Base-by-base conservation (phyloP, 2,113 vertebrate genomes). In the Nansenia antarctica region DNA sequence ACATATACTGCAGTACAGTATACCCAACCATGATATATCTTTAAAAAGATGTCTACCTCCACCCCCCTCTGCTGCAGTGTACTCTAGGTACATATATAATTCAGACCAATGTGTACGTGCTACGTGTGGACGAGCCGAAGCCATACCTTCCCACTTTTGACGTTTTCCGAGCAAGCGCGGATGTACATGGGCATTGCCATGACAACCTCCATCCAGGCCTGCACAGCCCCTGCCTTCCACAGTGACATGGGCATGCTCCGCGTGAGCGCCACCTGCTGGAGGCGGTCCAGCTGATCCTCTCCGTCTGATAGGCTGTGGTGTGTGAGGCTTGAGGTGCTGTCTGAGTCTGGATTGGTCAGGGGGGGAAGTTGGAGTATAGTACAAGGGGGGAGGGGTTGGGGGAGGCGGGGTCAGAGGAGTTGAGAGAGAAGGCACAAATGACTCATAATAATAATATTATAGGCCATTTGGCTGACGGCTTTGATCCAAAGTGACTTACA, bases 251-350 rank as follows among this genome's bases (percentile, higher is more conserved):
- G 89, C 0, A 81, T 90, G 72, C 75, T 86, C 63, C 90, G 66
- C 24, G 85, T 76, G 32, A 90, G 67, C 86, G 94, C 93, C 32
- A 90, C 93, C 72, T 95, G 93, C 85, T 94, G 93, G 69, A 94
- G 90, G 67, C 93, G 90, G 79, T 95, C 94, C 86, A 88, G 68
- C 86, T 94, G 94, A 69, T 94, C 94, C 85, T 95, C 94, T 1
- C 92, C 92, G 5, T 95, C 94, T 1, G 94, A 94, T 79, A 90
- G 88, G 87, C 92, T 92, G 76, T 92, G 92, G 60, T 90, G 85
- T 1, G 92, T 92, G 77, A 92, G 91, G 80, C 88, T 91, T 77
- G 87, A 84, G 70, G 88, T 84, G 81, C 90, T 93, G 89, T 94
- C 93, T 2, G 90, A 91, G 86, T 94, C 94, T 94, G 91, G 79